These are phyloP conservation scores for Thymelicus lineola DNA, from an alignment of 2,888 invertebrate genomes.

Conservation along the genomic window DNA sequence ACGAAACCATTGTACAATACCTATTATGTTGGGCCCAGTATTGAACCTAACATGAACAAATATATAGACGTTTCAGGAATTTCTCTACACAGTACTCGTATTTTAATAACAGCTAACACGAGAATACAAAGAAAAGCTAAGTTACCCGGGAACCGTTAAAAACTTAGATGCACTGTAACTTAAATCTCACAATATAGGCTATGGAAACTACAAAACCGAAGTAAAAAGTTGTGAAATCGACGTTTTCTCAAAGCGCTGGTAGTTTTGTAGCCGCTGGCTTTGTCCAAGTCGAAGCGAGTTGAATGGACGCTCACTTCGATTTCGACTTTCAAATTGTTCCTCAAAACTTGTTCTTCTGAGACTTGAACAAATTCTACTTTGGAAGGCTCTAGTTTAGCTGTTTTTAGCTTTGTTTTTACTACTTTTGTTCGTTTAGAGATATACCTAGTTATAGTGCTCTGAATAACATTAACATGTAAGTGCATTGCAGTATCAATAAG, in stretches of 20 bases:
- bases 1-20: too few relatives aligned
- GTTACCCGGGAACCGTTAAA: not conserved
- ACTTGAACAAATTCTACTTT: constrained; percentile 31
- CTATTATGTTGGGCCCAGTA: too few relatives aligned
- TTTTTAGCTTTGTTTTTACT: constrained; percentile 3
- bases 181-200: not conserved
- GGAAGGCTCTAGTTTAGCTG: constrained; percentile 16
- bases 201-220: constrained; percentile 13
- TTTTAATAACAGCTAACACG: too few relatives aligned
- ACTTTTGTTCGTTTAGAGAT: not conserved
- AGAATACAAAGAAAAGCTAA: too few relatives aligned
- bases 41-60: too few relatives aligned
- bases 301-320: constrained; percentile 54
- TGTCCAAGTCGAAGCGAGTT: constrained; percentile 56
- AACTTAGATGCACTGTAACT: not conserved
- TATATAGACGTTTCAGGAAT: too few relatives aligned
- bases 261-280: constrained; percentile 40
- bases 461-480: not conserved
- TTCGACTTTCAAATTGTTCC: constrained; percentile 59
- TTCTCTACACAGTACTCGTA: too few relatives aligned
- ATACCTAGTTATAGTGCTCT: not conserved
- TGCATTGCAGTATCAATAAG: too few relatives aligned
- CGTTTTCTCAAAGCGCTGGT: constrained; percentile 43
- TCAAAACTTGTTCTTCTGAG: constrained; percentile 28
- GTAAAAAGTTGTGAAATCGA: constrained; percentile 42